phyloP scores from a whole-genome alignment of 2,888 invertebrate genomes.

The Oscheius onirici region DNA sequence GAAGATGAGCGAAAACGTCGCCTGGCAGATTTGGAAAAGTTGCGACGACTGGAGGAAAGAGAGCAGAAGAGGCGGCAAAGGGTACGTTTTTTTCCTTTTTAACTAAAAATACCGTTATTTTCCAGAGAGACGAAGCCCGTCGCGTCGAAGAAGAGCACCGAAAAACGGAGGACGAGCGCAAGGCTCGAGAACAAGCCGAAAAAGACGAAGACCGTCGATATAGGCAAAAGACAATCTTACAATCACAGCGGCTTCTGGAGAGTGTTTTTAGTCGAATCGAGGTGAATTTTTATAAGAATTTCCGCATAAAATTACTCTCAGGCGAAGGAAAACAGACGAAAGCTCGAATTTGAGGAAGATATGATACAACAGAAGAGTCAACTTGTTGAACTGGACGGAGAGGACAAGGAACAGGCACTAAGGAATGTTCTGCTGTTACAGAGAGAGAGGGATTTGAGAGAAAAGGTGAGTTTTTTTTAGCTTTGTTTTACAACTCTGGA shows the following conservation, averaged over 20 bases:
- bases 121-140: slow-evolving; percentile 29
- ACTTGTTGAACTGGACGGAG: slow-evolving; percentile 9
- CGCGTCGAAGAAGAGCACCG: background rate
- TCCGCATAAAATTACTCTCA: background rate
- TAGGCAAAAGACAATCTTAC: slow-evolving; percentile 29
- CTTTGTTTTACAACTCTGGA: background rate
- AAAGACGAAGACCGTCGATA: slow-evolving; percentile 34
- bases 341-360: slow-evolving; percentile 42
- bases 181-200: slow-evolving; percentile 38
- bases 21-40: slow-evolving; percentile 46
- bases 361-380: slow-evolving; percentile 39
- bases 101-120: background rate
- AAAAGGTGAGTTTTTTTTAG: slow-evolving; percentile 36
- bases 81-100: slow-evolving; percentile 23
- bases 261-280: slow-evolving; percentile 51
- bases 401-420: slow-evolving; percentile 45
- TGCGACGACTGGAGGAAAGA: slow-evolving; percentile 44
- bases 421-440: slow-evolving; percentile 46
- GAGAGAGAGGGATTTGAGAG: slow-evolving; percentile 49
- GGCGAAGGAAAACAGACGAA: slow-evolving; percentile 39
- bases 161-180: slow-evolving; percentile 15
- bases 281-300: slow-evolving; percentile 8
- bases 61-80: slow-evolving; percentile 49
- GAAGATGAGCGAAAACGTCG: slow-evolving; percentile 40
- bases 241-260: slow-evolving; percentile 51